These are phyloP conservation scores for Polyodon spathula DNA, from an alignment of 2,113 vertebrate genomes.

Conservation along the genomic window DNA sequence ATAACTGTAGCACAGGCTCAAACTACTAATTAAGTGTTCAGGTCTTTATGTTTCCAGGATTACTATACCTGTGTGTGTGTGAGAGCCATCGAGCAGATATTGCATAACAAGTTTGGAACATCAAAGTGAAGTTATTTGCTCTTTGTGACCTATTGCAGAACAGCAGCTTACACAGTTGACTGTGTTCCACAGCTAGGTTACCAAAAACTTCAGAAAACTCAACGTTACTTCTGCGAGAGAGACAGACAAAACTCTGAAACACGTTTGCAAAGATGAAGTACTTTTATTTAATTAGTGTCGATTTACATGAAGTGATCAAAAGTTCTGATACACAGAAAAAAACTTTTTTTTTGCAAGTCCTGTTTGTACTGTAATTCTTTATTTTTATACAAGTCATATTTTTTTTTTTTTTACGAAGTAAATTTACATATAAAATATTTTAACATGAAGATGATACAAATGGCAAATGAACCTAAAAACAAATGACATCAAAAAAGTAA, in stretches of 20 bases:
- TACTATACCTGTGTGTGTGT: neutral
- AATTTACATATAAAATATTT: slow-evolving; percentile 31
- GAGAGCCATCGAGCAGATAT: neutral
- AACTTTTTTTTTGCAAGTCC: slow-evolving; percentile 15
- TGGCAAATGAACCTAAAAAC: neutral
- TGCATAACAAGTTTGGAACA: no score
- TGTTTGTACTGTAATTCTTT: slow-evolving; percentile 8
- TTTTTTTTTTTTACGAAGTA: slow-evolving; percentile 40
- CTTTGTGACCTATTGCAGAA: no score
- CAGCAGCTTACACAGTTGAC: no score
- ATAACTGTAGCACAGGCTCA: no score
- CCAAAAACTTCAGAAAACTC: no score
- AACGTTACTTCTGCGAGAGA: slow-evolving; percentile 13
- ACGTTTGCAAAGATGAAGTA: slow-evolving; percentile 34
- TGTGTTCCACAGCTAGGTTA: no score
- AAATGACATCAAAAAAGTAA: slow-evolving; percentile 19
- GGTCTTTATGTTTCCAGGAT: no score
- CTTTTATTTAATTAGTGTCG: slow-evolving; percentile 46
- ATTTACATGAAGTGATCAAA: slow-evolving; percentile 17
- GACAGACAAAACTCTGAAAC: slow-evolving; percentile 33
- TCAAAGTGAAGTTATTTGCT: no score
- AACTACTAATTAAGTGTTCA: no score
- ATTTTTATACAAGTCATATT: slow-evolving; percentile 11
- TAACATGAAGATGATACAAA: slow-evolving; percentile 17
- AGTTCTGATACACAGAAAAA: slow-evolving; percentile 13